A percentile compares a stretch with the other conserved stretches of the same genome.
Evolutionary conservation across 64 coral and sea anemone genomes (phyloP).

Genomic region (Porites lutea): DNA sequence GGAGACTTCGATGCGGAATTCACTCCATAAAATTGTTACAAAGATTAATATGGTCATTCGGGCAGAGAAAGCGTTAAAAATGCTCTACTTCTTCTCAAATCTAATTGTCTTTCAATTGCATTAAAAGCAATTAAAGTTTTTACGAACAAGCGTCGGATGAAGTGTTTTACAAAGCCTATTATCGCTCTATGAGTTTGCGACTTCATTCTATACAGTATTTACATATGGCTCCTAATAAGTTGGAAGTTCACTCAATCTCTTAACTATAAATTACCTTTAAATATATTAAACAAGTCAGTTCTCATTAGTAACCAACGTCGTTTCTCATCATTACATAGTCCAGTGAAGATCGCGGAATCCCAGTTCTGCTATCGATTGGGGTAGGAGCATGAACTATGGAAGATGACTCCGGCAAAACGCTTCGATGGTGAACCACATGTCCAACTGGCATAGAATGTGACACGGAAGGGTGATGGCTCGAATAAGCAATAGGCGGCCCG

Average conservation of each 20-base stretch:
- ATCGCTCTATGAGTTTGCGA: not conserved
- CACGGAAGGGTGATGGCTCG: conserved; percentile 70
- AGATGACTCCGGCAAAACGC: conserved; percentile 64
- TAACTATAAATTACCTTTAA: not conserved
- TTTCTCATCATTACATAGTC: conserved; percentile 86
- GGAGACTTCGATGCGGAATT: not conserved
- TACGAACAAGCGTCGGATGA: not conserved
- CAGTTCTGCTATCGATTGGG: conserved; percentile 86
- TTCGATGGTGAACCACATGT: conserved; percentile 82
- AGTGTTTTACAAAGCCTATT: not conserved
- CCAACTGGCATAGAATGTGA: conserved; percentile 76
- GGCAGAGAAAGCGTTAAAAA: not conserved
- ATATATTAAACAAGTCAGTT: not conserved
- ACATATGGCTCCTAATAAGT: not conserved
- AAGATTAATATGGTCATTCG: not conserved
- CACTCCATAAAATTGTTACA: not conserved
- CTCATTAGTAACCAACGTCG: conserved; percentile 57
- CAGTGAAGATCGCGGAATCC: conserved; percentile 74
- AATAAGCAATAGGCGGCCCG: conserved; percentile 64
- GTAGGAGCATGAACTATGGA: conserved; percentile 68
- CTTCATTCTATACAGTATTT: not conserved
- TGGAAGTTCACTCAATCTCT: not conserved
- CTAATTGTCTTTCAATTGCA: not conserved
- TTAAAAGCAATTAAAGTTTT: not conserved
- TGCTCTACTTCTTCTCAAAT: not conserved